Percentiles rank a stretch among this genome's conserved stretches.
phyloP scores from a whole-genome alignment of 2,888 invertebrate genomes.

The Sinopyrophorus schimmeli region DNA sequence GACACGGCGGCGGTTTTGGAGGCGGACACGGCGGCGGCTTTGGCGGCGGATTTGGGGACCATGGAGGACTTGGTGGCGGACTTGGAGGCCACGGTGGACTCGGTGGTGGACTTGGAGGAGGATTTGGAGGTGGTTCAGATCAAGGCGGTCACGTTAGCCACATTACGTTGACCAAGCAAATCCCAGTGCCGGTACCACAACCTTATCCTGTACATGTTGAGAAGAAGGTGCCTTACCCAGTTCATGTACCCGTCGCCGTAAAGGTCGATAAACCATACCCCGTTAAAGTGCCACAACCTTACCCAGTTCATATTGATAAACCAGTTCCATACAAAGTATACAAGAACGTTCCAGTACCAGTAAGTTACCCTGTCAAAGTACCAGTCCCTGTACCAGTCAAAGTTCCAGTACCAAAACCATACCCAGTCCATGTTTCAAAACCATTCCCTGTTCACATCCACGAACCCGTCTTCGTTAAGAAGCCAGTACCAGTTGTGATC shows the following conservation, averaged over 20 bases:
- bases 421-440: constrained; percentile 55
- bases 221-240: constrained; percentile 57
- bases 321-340: constrained; percentile 60
- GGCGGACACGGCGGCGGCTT: constrained; percentile 41
- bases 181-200: constrained; percentile 58
- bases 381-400: constrained; percentile 47
- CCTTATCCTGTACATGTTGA: constrained; percentile 59
- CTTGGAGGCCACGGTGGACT: constrained; percentile 2
- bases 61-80: constrained; percentile 37
- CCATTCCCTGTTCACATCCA: constrained; percentile 58
- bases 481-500: constrained; percentile 55
- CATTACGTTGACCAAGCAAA: constrained; percentile 55
- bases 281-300: constrained; percentile 57
- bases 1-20: constrained; percentile 34
- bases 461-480: constrained; percentile 58
- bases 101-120: constrained; percentile 13
- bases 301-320: constrained; percentile 57
- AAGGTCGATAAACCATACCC: constrained; percentile 58
- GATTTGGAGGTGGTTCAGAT: constrained; percentile 36
- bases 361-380: constrained; percentile 54
- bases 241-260: constrained; percentile 52
- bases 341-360: constrained; percentile 57
- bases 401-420: constrained; percentile 49
- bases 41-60: constrained; percentile 31
- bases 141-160: constrained; percentile 37